These are phyloP conservation scores for Etheostoma cragini DNA, from an alignment of 2,113 vertebrate species.

Conservation along the genomic window DNA sequence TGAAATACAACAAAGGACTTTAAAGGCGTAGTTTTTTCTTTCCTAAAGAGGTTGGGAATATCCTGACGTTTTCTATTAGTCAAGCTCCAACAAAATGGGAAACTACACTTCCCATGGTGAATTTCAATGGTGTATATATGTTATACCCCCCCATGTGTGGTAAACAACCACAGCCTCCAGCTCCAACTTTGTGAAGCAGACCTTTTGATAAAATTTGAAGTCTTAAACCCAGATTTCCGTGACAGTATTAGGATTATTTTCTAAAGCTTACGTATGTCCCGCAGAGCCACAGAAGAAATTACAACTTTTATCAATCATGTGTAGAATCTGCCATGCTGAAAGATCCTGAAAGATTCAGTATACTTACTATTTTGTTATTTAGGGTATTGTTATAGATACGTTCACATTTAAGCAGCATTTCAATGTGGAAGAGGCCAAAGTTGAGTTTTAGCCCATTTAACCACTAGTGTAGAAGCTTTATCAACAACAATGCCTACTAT, in stretches of 20 bases:
- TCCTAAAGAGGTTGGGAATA: background rate
- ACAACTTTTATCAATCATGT: background rate
- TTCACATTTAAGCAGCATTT: background rate
- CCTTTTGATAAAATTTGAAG: background rate
- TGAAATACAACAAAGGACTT: background rate
- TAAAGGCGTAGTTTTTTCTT: background rate
- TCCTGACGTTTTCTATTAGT: background rate
- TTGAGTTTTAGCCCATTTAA: background rate
- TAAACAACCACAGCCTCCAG: background rate
- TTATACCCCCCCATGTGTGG: background rate
- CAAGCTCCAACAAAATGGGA: background rate
- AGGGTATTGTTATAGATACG: background rate
- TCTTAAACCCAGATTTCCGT: too few relatives aligned
- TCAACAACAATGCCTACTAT: background rate
- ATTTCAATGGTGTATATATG: background rate
- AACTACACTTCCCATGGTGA: background rate
- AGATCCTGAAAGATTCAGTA: background rate
- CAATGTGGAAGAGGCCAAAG: background rate
- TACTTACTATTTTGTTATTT: background rate
- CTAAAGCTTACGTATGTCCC: background rate
- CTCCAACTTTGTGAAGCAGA: background rate
- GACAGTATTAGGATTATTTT: too few relatives aligned
- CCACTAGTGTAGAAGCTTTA: background rate
- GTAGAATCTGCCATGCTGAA: background rate
- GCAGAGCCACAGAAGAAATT: background rate